Evolutionary conservation across 1,140 invertebrate genomes (phyloP), one percentile per base, ranked within the genome.

Genomic region (Atopsyche davidsoni): DNA sequence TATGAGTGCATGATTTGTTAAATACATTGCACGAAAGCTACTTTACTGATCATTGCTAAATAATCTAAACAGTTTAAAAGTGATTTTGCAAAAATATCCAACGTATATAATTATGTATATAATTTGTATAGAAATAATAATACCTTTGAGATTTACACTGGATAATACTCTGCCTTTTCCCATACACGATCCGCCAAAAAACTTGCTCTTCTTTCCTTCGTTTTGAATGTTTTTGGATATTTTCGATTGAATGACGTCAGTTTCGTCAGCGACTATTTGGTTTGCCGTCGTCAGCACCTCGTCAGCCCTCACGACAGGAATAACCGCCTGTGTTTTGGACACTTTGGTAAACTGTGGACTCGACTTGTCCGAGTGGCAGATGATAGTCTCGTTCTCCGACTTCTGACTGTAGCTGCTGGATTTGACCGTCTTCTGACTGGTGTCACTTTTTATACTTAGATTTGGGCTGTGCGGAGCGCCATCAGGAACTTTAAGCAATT

Each of bases 371-470:
- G 70, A 73, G 2, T 62, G 66, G 55, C 70, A 73, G 4, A 67
- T 62, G 41, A 73, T 72, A 2, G 70, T 73, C 54, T 73, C 70
- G 46, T 73, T 73, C 55, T 73, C 70, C 14, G 70, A 73, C 23
- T 70, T 65, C 6, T 44, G 49, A 3, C 65, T 66, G 18, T 67
- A 65, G 57, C 67, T 53, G 22, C 44, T 47, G 2, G 50, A 52
- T 41, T 52, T 52, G 3, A 52, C 41, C 1, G 36, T 71, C 50
- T 69, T 70, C 45, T 70, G 69, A 17, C 67, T 67, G 40, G 68
- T 65, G 14, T 72, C 70, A 50, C 69, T 73, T 13, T 66, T 61
- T 50, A 62, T 66, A 60, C 70, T 73, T 9, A 70, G 53, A 46
- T 60, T 62, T 4, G 68, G 70, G 58, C 69, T 70, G 45, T 69